A percentile compares a stretch with the other conserved stretches of the same genome.
Conservation (phyloP, 2,797 vertebrate species). For the Tiaroga cobitis region DNA sequence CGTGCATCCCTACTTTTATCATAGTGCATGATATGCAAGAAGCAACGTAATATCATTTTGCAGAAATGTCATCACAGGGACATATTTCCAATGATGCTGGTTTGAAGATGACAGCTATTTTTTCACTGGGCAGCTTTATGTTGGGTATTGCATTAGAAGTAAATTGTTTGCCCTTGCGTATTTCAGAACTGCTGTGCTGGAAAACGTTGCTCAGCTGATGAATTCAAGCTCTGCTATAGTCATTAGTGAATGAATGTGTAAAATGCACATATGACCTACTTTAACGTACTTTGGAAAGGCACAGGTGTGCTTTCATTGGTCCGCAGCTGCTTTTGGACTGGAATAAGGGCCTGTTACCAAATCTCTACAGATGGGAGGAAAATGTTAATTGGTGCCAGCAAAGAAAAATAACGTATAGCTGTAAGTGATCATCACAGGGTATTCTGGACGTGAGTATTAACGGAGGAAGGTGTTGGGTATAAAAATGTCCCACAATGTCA, state of each 20-base stretch:
- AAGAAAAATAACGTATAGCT: constrained; percentile 52
- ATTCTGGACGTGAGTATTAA: constrained; percentile 16
- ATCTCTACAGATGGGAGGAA: constrained; percentile 1
- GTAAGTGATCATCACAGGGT: not conserved
- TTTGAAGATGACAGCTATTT: not conserved
- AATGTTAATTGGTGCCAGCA: constrained; percentile 32
- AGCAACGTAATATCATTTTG: not conserved
- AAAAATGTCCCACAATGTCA: constrained; percentile 77
- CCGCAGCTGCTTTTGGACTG: constrained; percentile 38
- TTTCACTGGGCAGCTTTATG: not conserved
- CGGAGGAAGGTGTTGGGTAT: constrained; percentile 38
- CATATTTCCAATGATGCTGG: not conserved
- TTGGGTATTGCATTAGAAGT: not conserved
- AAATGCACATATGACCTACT: constrained; percentile 24
- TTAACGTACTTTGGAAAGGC: constrained; percentile 1
- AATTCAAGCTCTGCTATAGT: constrained; percentile 22
- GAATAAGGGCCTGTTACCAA: constrained; percentile 22
- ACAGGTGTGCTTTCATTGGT: constrained; percentile 62
- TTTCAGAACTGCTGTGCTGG: constrained; percentile 14
- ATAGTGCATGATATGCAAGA: not conserved
- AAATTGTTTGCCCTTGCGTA: not conserved
- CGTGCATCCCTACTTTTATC: not conserved
- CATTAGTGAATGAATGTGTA: constrained; percentile 22
- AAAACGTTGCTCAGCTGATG: not conserved
- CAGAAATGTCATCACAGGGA: not conserved